phyloP scores from a whole-genome alignment of 2,888 invertebrate genomes.

The Eristalis intricaria region DNA sequence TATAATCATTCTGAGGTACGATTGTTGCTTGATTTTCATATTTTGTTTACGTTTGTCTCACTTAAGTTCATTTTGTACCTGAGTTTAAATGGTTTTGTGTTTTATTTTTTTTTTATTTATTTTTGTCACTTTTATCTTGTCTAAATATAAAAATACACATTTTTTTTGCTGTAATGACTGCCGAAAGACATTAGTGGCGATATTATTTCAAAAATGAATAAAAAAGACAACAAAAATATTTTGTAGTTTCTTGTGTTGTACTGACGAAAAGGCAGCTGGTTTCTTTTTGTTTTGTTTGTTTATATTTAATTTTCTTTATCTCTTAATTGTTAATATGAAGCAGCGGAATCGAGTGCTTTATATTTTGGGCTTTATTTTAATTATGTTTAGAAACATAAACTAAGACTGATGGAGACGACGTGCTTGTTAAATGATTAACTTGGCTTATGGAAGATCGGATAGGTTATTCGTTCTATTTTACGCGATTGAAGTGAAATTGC shows the following conservation, averaged over 20 bases:
- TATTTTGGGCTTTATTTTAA: neutral
- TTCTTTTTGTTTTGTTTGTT: conserved; percentile 69
- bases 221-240: conserved; percentile 7
- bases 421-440: neutral
- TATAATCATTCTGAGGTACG: conserved; percentile 63
- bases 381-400: neutral
- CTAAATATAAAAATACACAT: conserved; percentile 61
- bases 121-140: conserved; percentile 24
- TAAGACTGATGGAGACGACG: neutral
- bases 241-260: conserved; percentile 71
- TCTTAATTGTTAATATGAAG: conserved; percentile 46
- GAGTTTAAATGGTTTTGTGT: conserved; percentile 58
- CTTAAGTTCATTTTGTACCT: conserved; percentile 64
- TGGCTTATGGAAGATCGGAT: neutral
- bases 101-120: neutral
- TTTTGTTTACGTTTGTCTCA: conserved; percentile 21
- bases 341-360: conserved; percentile 19
- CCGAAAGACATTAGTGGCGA: conserved; percentile 24
- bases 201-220: conserved; percentile 15
- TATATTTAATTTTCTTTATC: conserved; percentile 5
- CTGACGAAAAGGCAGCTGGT: conserved; percentile 75
- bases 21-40: conserved; percentile 58
- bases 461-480: neutral
- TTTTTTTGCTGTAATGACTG: conserved; percentile 32
- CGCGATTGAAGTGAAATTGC: no score